Evolutionary conservation across 2,797 vertebrate species (phyloP).

Genomic region (Micropoecilia bifurca): DNA sequence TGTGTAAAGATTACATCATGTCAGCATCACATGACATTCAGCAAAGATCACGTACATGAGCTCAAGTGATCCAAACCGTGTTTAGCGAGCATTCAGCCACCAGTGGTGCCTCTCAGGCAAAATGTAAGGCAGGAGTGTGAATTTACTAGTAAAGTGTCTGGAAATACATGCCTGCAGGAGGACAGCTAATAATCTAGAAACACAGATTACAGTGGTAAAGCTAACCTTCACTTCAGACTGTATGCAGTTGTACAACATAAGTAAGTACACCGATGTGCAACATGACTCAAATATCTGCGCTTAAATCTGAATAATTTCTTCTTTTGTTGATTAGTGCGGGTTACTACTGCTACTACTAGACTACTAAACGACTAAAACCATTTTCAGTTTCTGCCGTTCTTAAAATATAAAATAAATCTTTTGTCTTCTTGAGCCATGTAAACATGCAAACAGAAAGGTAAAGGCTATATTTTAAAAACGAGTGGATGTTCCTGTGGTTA

Average conservation of each 20-base stretch:
- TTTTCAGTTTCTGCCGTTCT: neutral
- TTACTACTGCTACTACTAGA: too few species aligned
- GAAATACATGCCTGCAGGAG: slow-evolving; percentile 79
- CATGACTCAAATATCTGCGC: neutral
- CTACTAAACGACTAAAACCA: neutral
- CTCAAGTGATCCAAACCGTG: slow-evolving; percentile 81
- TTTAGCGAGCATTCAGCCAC: slow-evolving; percentile 84
- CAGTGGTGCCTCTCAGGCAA: slow-evolving; percentile 85
- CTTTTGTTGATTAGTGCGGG: neutral
- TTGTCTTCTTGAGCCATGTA: neutral
- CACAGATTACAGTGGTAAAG: neutral
- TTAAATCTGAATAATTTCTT: slow-evolving; percentile 4
- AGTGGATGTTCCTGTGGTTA: neutral
- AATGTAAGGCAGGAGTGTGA: slow-evolving; percentile 75
- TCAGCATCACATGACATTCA: slow-evolving; percentile 70
- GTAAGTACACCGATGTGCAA: slow-evolving; percentile 4
- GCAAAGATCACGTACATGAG: slow-evolving; percentile 61
- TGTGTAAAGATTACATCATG: slow-evolving; percentile 38
- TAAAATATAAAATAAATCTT: neutral
- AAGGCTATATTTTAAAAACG: neutral
- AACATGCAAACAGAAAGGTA: neutral
- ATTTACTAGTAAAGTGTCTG: slow-evolving; percentile 77
- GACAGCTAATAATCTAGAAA: slow-evolving; percentile 30
- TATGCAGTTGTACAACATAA: slow-evolving; percentile 12
- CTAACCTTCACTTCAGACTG: slow-evolving; percentile 14